phyloP scores from a whole-genome alignment of 2,888 invertebrate species.

The Tetragonisca angustula region DNA sequence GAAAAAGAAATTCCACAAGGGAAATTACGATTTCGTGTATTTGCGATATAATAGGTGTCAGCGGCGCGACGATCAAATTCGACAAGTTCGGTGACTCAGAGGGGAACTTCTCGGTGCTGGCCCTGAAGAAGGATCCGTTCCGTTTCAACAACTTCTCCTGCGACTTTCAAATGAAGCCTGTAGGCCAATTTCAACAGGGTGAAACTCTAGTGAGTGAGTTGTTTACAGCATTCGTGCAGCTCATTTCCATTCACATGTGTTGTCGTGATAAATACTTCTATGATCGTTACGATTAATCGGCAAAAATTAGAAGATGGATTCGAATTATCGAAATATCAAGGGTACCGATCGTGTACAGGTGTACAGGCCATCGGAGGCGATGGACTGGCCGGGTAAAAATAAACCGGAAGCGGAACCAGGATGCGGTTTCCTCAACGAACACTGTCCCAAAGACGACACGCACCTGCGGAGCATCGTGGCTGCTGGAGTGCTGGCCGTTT shows the following conservation, averaged over 20 bases:
- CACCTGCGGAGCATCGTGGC: constrained; percentile 92
- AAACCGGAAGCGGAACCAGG: constrained; percentile 96
- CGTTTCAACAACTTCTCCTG: constrained; percentile 87
- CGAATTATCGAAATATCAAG: not conserved
- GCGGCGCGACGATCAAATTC: constrained; percentile 96
- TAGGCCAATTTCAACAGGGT: constrained; percentile 92
- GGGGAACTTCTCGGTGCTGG: constrained; percentile 97
- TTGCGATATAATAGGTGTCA: constrained; percentile 89
- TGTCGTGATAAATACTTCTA: not conserved
- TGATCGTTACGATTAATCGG: not conserved
- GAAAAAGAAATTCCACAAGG: not conserved
- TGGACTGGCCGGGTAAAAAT: constrained; percentile 93
- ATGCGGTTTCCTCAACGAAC: constrained; percentile 96
- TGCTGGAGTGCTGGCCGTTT: constrained; percentile 91
- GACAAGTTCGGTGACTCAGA: constrained; percentile 97
- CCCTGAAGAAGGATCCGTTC: constrained; percentile 87
- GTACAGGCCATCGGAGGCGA: constrained; percentile 89
- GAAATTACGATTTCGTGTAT: not conserved
- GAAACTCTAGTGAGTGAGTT: constrained; percentile 92
- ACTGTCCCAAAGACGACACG: constrained; percentile 93
- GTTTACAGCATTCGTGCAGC: constrained; percentile 73
- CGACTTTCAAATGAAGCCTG: constrained; percentile 91
- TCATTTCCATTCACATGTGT: constrained; percentile 8
- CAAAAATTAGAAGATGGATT: not conserved
- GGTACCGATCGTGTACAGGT: constrained; percentile 85